Evolutionary conservation across 2,888 invertebrate species (phyloP), one percentile per base, ranked within the genome.

Genomic region (Sipunculus nudus): DNA sequence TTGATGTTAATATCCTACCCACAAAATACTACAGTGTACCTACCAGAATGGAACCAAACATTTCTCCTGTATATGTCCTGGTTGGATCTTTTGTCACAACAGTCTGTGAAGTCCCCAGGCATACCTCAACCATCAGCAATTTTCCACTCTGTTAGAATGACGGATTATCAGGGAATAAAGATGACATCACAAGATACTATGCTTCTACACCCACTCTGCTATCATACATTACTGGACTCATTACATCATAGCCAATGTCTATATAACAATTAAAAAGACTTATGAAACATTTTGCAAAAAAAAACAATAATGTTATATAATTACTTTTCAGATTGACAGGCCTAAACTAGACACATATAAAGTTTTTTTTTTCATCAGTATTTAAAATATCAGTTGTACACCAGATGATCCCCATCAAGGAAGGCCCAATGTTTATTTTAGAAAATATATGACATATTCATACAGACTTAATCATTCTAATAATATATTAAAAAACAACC

Each of bases 1-100:
- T n/a, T n/a, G n/a, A n/a, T n/a, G n/a, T n/a, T n/a, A n/a, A n/a
- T n/a, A n/a, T n/a, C n/a, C n/a, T n/a, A n/a, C n/a, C n/a, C n/a
- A n/a, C n/a, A n/a, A n/a, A n/a, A n/a, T n/a, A n/a, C n/a, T n/a
- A n/a, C n/a, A n/a, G n/a, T n/a, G n/a, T 39, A 74, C 78, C 75
- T 68, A 79, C 80, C 55, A 79, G 68, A 41, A 79, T 74, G n/a
- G 78, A 76, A 56, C 79, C 77, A 65, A 61, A 66, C 25, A 71
- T 72, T n/a, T 47, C 23, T n/a, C 68, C 60, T 28, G 77, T 75
- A 5, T 55, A 54, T 40, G 63, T 68, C 31, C 76, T 63, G 5
- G 72, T 72, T 35, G 70, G 64, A 57, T 78, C 77, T 39, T 65
- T 67, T 57, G 71, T 74, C n/a, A 70, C 71, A 4, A 78, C 72